phyloP scores from a whole-genome alignment of 2,797 vertebrate species.

The Adrianichthys oophorus region DNA sequence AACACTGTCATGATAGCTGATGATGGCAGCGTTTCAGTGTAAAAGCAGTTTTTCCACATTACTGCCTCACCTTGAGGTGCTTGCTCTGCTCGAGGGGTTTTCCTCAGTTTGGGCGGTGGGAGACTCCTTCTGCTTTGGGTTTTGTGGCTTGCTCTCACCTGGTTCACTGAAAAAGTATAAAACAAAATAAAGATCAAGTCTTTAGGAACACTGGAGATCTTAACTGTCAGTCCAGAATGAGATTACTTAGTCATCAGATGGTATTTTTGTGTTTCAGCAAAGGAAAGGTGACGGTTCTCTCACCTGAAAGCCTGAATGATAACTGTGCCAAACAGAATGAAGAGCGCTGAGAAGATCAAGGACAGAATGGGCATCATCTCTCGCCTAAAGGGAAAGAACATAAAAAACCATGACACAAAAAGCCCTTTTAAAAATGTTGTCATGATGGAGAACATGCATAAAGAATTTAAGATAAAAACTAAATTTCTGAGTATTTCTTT shows the following conservation, averaged over 20 bases:
- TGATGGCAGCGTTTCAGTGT: background rate
- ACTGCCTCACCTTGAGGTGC: slow-evolving; percentile 74
- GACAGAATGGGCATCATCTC: slow-evolving; percentile 97
- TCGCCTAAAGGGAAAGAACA: slow-evolving; percentile 73
- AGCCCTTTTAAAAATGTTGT: no score
- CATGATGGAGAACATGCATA: no score
- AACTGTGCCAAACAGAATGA: slow-evolving; percentile 95
- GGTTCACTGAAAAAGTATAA: slow-evolving; percentile 82
- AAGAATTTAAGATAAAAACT: no score
- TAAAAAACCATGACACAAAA: background rate
- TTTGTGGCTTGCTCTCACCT: slow-evolving; percentile 81
- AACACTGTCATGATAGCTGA: no score
- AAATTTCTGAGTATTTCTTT: no score
- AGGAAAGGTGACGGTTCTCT: slow-evolving; percentile 4
- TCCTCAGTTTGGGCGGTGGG: slow-evolving; percentile 63
- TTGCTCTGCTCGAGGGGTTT: slow-evolving; percentile 61
- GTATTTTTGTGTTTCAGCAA: background rate
- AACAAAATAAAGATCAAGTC: background rate
- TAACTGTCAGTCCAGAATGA: no score
- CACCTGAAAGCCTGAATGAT: slow-evolving; percentile 96
- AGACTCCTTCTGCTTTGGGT: slow-evolving; percentile 79
- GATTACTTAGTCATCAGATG: no score
- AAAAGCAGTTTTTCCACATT: background rate
- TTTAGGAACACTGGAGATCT: background rate
- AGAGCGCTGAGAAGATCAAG: slow-evolving; percentile 92